A percentile compares a stretch with the other conserved stretches of the same genome.
phyloP scores from a whole-genome alignment of 2,113 vertebrate species.

The Pogonocichla stellata region DNA sequence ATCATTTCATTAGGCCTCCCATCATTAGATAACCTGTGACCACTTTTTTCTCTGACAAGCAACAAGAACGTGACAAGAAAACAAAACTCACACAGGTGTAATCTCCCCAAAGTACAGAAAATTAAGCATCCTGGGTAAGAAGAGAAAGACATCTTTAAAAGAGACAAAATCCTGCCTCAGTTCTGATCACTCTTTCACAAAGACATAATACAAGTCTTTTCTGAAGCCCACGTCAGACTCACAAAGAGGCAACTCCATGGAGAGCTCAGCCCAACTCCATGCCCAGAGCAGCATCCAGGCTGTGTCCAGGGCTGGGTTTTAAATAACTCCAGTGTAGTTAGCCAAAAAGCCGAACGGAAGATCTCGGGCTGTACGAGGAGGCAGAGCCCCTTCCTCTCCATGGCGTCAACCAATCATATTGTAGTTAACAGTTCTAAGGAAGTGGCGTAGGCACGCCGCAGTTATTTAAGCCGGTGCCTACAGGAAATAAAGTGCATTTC shows the following conservation, averaged over 20 bases:
- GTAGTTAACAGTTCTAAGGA: too few species aligned
- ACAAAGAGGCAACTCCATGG: neutral
- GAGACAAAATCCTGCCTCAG: neutral
- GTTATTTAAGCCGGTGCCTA: too few species aligned
- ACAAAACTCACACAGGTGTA: neutral
- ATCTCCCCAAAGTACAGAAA: neutral
- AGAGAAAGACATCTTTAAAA: neutral
- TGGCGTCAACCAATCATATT: too few species aligned
- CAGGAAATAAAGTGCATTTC: too few species aligned
- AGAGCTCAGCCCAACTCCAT: fast-evolving
- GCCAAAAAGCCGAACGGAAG: too few species aligned
- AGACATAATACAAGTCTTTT: neutral
- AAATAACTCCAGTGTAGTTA: neutral
- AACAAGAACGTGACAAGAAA: neutral
- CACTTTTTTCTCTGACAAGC: neutral
- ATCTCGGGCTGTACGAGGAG: too few species aligned
- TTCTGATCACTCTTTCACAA: neutral
- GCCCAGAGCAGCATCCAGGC: neutral
- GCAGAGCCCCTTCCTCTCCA: too few species aligned
- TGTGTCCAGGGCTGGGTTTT: neutral
- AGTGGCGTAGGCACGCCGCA: too few species aligned
- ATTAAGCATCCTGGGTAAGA: neutral
- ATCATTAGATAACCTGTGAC: neutral
- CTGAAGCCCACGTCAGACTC: neutral
- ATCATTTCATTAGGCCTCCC: neutral